Evolutionary conservation across 2,797 vertebrate species (phyloP), one percentile per base, ranked within the genome.

Genomic region (Heterohyrax brucei): DNA sequence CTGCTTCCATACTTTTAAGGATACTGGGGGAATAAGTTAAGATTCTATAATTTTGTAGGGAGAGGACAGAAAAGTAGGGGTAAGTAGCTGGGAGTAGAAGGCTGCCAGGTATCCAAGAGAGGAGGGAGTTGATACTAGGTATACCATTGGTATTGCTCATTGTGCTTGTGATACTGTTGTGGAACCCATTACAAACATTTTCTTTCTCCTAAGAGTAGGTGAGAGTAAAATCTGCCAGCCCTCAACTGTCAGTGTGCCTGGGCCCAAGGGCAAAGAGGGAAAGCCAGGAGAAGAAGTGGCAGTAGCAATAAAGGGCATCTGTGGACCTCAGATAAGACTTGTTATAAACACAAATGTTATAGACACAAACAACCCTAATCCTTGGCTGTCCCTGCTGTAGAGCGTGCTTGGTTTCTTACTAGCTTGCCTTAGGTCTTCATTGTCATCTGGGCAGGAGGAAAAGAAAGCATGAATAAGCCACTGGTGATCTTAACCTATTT

Each of bases 1-100:
- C 80, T 81, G 22, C 39, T 89, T 9, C 22, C 30, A 84, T 13
- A 8, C 91, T 89, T 86, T 28, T 64, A 26, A 79, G n/a, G 88
- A 62, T 77, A 19, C 62, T 84, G 21, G 30, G n/a, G 9, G 18
- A 56, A 0, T 53, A 83, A 82, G 61, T 70, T 14, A 44, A 21
- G 12, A 91, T 53, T 84, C 19, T 16, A 93, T 59, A 18, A 48
- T 77, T 92, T 84, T 26, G n/a, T 88, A 39, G 13, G 28, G 19
- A 44, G 1, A 6, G 7, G 22, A n/a, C 4, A 12, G 39, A 56
- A 85, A 75, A 30, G 18, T 66, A 48, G 7, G 48, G 2, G 7
- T 24, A 7, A 87, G 22, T 48, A 3, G 53, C 6, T 2, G 30
- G 8, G 1, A 30, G 0, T 53, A 46, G 66, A 22, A 59, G 3